Evolutionary conservation across 2,113 vertebrate species (phyloP).

Genomic region (Nibea albiflora): DNA sequence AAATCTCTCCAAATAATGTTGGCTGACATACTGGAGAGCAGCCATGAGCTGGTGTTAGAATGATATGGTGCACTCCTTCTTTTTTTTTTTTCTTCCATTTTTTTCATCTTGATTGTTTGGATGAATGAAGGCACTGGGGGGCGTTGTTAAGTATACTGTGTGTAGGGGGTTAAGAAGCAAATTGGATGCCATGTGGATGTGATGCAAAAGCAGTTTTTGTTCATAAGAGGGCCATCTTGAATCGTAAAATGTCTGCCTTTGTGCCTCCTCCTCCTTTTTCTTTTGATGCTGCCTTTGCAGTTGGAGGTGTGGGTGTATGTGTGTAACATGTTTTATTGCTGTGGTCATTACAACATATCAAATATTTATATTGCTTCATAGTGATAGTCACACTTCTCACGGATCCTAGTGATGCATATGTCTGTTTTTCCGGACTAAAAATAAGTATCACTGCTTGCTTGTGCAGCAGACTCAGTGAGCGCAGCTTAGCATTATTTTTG

Average conservation of each 20-base stretch:
- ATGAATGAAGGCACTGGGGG: conserved; percentile 71
- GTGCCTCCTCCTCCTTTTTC: conserved; percentile 47
- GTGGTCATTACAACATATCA: not conserved
- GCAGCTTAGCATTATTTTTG: not conserved
- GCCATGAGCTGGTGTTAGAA: conserved; percentile 81
- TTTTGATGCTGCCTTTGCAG: conserved; percentile 50
- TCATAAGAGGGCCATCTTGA: conserved; percentile 37
- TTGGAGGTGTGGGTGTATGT: conserved; percentile 22
- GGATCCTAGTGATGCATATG: not conserved
- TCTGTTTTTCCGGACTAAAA: not conserved
- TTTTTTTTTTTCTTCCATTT: not conserved
- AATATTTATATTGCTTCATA: not conserved
- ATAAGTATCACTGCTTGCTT: not conserved
- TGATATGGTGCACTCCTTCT: conserved; percentile 86
- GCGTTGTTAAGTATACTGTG: conserved; percentile 43
- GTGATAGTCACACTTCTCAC: not conserved
- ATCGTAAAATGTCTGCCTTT: conserved; percentile 59
- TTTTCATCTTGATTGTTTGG: conserved; percentile 68
- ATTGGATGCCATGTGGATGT: conserved; percentile 33
- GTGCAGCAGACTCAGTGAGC: not conserved
- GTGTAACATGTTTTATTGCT: conserved; percentile 8
- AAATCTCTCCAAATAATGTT: conserved; percentile 49
- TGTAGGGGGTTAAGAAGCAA: conserved; percentile 39
- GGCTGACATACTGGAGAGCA: conserved; percentile 82
- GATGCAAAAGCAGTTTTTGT: conserved; percentile 45